Percentiles rank a stretch among this genome's conserved stretches.
Evolutionary conservation across 2,888 invertebrate species (phyloP).

Genomic region (Aelia acuminata): DNA sequence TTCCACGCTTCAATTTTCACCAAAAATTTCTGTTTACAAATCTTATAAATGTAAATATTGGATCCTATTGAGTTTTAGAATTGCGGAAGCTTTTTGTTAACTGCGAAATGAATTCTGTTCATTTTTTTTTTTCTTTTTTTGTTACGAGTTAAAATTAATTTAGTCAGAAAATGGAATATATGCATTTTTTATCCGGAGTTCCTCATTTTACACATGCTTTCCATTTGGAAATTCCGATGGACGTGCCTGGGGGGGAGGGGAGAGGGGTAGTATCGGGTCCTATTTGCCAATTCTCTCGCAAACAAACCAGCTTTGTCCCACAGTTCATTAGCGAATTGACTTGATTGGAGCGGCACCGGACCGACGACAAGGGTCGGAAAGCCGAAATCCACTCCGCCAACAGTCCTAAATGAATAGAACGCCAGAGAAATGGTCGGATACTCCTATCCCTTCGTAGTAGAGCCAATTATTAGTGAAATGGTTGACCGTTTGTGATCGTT

Average conservation of each 20-base stretch:
- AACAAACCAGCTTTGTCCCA: conserved; percentile 10
- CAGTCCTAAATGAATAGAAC: neutral
- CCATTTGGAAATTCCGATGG: neutral
- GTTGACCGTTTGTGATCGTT: neutral
- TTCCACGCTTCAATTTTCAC: too few relatives aligned
- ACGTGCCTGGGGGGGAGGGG: too few relatives aligned
- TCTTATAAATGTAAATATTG: too few relatives aligned
- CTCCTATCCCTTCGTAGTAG: neutral
- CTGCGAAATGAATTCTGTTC: too few relatives aligned
- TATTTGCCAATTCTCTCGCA: conserved; percentile 32
- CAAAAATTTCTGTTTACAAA: too few relatives aligned
- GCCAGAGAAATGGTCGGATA: neutral
- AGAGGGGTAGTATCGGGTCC: neutral
- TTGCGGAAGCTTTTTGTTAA: too few relatives aligned
- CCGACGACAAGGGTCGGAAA: neutral
- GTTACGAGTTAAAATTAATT: too few relatives aligned
- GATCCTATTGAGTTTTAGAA: too few relatives aligned
- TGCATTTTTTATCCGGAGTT: too few relatives aligned
- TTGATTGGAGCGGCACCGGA: neutral
- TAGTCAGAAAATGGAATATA: too few relatives aligned
- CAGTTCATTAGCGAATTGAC: conserved; percentile 4
- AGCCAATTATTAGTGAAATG: neutral
- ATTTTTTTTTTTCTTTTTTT: too few relatives aligned
- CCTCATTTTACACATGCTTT: neutral
- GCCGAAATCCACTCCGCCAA: neutral